A percentile compares a stretch with the other conserved stretches of the same genome.
phyloP scores from a whole-genome alignment of 1,140 invertebrate genomes.

The Drosophila varians region DNA sequence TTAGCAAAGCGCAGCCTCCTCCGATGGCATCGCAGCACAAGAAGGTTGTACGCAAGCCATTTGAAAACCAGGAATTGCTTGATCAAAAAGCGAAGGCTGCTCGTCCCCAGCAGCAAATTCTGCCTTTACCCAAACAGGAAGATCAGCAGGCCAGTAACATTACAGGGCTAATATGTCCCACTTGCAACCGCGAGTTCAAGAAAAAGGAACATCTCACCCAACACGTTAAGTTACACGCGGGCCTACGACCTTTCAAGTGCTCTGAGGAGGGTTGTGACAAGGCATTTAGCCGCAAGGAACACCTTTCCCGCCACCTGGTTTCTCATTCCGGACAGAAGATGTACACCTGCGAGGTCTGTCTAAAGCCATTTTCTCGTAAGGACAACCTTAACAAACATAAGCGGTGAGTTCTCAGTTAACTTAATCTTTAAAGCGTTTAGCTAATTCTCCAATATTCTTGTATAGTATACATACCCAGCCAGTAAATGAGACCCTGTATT shows the following conservation, averaged over 20 bases:
- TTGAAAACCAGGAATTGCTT: not conserved
- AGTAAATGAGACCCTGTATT: constrained; percentile 88
- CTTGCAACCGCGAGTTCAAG: constrained; percentile 89
- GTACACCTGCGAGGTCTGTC: constrained; percentile 90
- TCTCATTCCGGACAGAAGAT: constrained; percentile 90
- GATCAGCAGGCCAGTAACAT: constrained; percentile 8
- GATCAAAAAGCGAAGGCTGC: constrained; percentile 7
- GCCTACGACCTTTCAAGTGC: constrained; percentile 87
- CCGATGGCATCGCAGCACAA: constrained; percentile 30
- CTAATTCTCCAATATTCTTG: not conserved
- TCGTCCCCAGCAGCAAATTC: constrained; percentile 16
- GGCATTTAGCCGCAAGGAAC: constrained; percentile 89
- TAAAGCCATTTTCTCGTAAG: constrained; percentile 90
- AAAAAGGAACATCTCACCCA: constrained; percentile 89
- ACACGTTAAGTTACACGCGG: constrained; percentile 90
- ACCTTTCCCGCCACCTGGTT: constrained; percentile 88
- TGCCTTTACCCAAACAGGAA: constrained; percentile 16
- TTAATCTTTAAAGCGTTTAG: not conserved
- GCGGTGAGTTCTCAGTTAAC: constrained; percentile 54
- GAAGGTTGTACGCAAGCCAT: constrained; percentile 19
- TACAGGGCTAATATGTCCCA: constrained; percentile 63
- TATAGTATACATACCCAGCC: constrained; percentile 63
- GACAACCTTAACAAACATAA: constrained; percentile 91
- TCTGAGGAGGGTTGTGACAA: constrained; percentile 87
- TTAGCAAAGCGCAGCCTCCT: constrained; percentile 23